Evolutionary conservation across 2,113 vertebrate genomes (phyloP), one percentile per base, ranked within the genome.

Genomic region (Emydocephalus ijimae): DNA sequence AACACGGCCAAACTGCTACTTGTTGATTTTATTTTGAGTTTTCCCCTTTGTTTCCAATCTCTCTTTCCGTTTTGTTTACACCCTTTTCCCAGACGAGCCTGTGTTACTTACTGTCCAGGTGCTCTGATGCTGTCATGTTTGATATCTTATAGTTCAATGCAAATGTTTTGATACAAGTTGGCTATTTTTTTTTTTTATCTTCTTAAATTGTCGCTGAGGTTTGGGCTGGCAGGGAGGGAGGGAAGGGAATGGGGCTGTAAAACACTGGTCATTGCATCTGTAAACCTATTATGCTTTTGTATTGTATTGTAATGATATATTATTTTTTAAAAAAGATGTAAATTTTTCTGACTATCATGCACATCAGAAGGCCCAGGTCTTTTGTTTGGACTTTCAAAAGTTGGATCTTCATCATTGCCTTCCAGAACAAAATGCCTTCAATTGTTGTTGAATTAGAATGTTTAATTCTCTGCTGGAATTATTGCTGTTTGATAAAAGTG

Each of bases 1-100:
- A 61, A 96, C 96, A 97, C 96, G 98, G 98, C 97, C 97, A 18
- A 92, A 96, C 97, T 96, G 96, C 97, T 97, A 95, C 97, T 97
- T 97, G 97, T 97, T 61, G 97, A 93, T 96, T 97, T 92, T 95
- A 94, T 93, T 74, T 88, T 43, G 81, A 39, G 23, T 69, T 39
- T 14, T 97, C 91, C 89, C 89, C 96, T 85, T 57, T 91, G 74
- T 85, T 87, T 88, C 56, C 15, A 54, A 34, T 92, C 34, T 85
- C 3, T 52, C 92, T 93, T 93, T 97, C 81, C 18, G 3, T 61
- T 96, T 94, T 87, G 93, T 95, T 95, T 97, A 96, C 95, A 89
- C 96, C 20, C 57, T 94, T 96, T 50, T 74, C 96, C 95, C 29
- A 96, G 95, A 87, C 88, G 86, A 94, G 95, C 97, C 91, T 94